Percentiles rank a stretch among this genome's conserved stretches.
Conservation (phyloP, 1,140 invertebrate species). For the Chrysomallon squamiferum region DNA sequence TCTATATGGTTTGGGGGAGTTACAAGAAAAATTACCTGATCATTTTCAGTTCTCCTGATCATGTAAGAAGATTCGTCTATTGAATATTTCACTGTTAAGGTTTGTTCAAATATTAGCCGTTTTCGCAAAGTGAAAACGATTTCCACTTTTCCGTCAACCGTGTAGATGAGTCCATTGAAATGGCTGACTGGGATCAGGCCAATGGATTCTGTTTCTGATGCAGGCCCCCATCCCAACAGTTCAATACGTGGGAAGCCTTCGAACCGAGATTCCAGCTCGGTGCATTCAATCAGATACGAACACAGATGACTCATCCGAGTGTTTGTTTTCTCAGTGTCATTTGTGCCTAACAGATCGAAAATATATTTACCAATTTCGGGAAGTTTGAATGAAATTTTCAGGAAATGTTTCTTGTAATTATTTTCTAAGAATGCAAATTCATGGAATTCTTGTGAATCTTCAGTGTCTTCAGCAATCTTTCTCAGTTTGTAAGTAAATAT, state of each 20-base stretch:
- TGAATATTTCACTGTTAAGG: neutral
- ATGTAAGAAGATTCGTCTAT: neutral
- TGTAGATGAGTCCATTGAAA: constrained; percentile 9
- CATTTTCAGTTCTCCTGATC: constrained; percentile 1
- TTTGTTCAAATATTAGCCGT: constrained; percentile 9
- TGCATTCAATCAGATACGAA: constrained; percentile 14
- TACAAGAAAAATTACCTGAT: constrained; percentile 3
- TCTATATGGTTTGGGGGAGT: neutral
- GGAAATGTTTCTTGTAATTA: neutral
- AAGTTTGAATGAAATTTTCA: constrained; percentile 7
- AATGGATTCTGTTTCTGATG: constrained; percentile 10
- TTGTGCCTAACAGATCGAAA: constrained; percentile 15
- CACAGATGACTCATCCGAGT: constrained; percentile 11
- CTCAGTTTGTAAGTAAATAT: constrained; percentile 9
- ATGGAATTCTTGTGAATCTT: neutral
- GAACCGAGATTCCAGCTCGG: neutral
- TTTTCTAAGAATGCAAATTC: constrained; percentile 14
- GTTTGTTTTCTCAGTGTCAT: neutral
- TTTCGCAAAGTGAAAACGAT: constrained; percentile 13
- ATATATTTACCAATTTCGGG: constrained; percentile 16
- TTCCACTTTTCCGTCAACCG: constrained; percentile 17
- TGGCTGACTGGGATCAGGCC: constrained; percentile 18
- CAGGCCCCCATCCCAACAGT: constrained; percentile 23
- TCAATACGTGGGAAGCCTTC: constrained; percentile 15
- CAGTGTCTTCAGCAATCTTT: constrained; percentile 3